Evolutionary conservation across 2,888 invertebrate genomes (phyloP), one percentile per base, ranked within the genome.

Genomic region (Hirudinaria manillensis): DNA sequence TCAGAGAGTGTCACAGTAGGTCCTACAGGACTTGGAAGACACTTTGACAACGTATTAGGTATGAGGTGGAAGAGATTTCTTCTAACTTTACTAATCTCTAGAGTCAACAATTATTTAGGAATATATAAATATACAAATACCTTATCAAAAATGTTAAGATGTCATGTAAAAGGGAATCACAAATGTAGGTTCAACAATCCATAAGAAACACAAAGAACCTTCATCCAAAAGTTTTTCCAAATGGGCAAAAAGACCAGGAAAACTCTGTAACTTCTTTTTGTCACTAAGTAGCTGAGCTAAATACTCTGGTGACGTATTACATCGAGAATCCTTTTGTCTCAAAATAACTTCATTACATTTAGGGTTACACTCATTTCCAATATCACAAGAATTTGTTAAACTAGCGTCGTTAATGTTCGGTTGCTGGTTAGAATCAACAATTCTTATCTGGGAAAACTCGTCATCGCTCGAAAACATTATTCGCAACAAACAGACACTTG

Each of bases 201-300:
- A 56, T 21, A 3, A 7, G 27, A 24, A 56, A 56, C n/a, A 56
- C 13, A 24, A 13, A 56, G 29, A 61, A 98, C 98, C 98, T 92
- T 99, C 98, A 87, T 99, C 98, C 87, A 98, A 90, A 84, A 99
- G 91, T 87, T 98, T 91, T 88, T 99, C 98, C 87, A 97, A 91
- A 89, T 99, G 98, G 89, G 94, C 91, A 89, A 99, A 99, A 87
- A 98, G 94, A 90, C 96, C 97, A 83, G 98, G 98, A 89, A 99
- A 96, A 86, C 97, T 97, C 85, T 95, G 94, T 87, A 99, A 90
- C 89, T 98, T 97, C 89, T 98, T 98, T 89, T 97, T 94, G 90
- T 99, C 99, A 90, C 98, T 99, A 87, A 99, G 90, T 89, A 99
- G 91, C 89, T 99, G 97, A 87, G 98, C 96, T 90, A 99, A 90